Evolutionary conservation across 2,113 vertebrate species (phyloP), one percentile per base, ranked within the genome.

Genomic region (Regulus satrapa): DNA sequence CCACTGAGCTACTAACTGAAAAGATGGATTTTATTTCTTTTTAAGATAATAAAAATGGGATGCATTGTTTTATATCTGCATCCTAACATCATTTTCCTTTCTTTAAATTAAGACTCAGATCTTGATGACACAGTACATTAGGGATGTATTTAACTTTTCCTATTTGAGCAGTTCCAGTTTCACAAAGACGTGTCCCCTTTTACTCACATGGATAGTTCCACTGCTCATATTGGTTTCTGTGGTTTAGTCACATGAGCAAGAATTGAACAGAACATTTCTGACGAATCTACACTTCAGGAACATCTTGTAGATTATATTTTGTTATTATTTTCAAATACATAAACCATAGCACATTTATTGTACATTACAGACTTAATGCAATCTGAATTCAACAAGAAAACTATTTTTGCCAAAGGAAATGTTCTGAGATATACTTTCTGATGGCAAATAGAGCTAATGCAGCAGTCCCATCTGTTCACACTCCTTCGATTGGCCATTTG

Each of bases 381-480:
- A 95, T 91, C 87, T 88, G 91, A 93, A 97, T 94, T 85, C 95
- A 95, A 90, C 62, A 94, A 51, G 88, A 93, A 82, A 97, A 90
- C 56, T 92, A 63, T 79, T 97, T 92, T 94, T 84, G 86, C 91
- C 79, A 91, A 46, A 88, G 95, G 93, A 96, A 96, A 91, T 18
- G 13, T 54, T 86, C 16, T 88, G 85, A 94, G 94, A 96, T 85
- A 67, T 17, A 94, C 54, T 96, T 95, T 95, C 94, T 96, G 92
- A 97, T 14, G 6, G 95, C 95, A 97, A 97, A 97, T 94, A 97
- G 63, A 95, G 88, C 92, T 97, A 97, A 97, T 97, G 96, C 91
- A 96, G 88, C 89, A 91, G 84, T 94, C 94, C 96, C 96, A 97
- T 97, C 97, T 97, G 96, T 94, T 97, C 91, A 74, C 96, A 96